A percentile compares a stretch with the other conserved stretches of the same genome.
Conservation (phyloP, 2,888 invertebrate genomes). For the Lithophane socia region DNA sequence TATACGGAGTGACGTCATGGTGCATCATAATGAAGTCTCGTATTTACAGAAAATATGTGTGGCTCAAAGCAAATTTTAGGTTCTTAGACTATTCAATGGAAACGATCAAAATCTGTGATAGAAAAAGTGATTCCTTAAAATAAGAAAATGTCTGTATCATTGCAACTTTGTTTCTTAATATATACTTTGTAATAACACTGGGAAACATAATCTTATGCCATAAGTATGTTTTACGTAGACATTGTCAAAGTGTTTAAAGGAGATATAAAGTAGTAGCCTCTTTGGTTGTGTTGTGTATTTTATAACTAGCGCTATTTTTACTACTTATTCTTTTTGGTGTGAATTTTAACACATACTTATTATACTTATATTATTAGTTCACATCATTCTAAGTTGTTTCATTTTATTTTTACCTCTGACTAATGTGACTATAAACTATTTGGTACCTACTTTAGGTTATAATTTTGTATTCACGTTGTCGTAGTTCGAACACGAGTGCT, state of each 20-base stretch:
- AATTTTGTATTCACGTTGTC: too few relatives aligned
- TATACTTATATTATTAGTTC: not conserved
- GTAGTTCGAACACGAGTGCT: too few relatives aligned
- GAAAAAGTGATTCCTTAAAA: not conserved
- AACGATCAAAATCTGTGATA: not conserved
- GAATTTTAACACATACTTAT: not conserved
- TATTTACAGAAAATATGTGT: conserved; percentile 1
- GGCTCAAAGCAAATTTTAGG: not conserved
- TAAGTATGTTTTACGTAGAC: not conserved
- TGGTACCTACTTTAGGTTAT: too few relatives aligned
- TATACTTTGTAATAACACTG: not conserved
- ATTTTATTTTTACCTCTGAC: not conserved
- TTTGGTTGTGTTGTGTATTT: not conserved
- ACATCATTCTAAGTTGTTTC: not conserved
- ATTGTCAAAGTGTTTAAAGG: not conserved
- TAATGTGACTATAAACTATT: too few relatives aligned
- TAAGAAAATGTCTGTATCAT: not conserved
- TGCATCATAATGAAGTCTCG: conserved; percentile 1
- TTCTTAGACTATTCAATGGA: not conserved
- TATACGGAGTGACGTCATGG: conserved; percentile 10
- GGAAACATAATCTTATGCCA: not conserved
- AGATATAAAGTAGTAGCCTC: not conserved
- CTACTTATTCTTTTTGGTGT: not conserved
- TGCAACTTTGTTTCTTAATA: not conserved
- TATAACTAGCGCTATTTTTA: not conserved